These are phyloP conservation scores for Aphelocoma californica DNA, from an alignment of 2,797 vertebrate genomes.

Conservation along the genomic window DNA sequence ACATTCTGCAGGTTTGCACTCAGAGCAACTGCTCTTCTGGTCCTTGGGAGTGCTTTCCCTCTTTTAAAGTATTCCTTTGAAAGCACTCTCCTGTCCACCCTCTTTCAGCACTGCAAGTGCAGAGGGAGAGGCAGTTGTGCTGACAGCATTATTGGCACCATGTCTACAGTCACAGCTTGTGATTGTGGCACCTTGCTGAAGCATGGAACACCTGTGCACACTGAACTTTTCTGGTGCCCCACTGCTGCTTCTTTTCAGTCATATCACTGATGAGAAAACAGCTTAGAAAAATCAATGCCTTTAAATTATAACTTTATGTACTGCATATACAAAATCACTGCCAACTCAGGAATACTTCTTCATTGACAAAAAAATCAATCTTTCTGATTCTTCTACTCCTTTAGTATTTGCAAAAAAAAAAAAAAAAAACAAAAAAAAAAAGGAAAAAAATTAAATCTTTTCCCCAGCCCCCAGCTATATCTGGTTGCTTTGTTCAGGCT, in stretches of 20 bases:
- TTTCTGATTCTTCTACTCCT: slow-evolving; percentile 49
- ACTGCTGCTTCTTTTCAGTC: slow-evolving; percentile 40
- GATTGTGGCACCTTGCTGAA: neutral
- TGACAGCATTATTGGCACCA: neutral
- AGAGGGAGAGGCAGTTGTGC: fast-evolving
- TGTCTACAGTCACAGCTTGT: neutral
- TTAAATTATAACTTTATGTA: slow-evolving; percentile 72
- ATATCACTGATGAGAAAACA: slow-evolving; percentile 66
- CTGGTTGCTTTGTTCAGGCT: slow-evolving; percentile 86
- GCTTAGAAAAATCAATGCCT: slow-evolving; percentile 69
- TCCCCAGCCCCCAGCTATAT: slow-evolving; percentile 74
- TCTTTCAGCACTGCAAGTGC: neutral
- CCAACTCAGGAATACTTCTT: slow-evolving; percentile 61
- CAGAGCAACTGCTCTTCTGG: neutral
- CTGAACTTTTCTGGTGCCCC: slow-evolving; percentile 9
- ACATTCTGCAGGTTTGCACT: neutral
- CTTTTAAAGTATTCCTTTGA: neutral
- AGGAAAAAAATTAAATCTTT: neutral
- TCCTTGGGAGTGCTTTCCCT: neutral
- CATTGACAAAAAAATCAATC: slow-evolving; percentile 66
- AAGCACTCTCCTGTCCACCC: neutral
- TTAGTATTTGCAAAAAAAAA: neutral
- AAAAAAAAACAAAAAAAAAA: no score
- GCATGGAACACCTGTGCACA: neutral
- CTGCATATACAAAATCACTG: slow-evolving; percentile 55